These are phyloP conservation scores for Chrysocyon brachyurus DNA, from an alignment of 2,797 vertebrate species.

Conservation along the genomic window DNA sequence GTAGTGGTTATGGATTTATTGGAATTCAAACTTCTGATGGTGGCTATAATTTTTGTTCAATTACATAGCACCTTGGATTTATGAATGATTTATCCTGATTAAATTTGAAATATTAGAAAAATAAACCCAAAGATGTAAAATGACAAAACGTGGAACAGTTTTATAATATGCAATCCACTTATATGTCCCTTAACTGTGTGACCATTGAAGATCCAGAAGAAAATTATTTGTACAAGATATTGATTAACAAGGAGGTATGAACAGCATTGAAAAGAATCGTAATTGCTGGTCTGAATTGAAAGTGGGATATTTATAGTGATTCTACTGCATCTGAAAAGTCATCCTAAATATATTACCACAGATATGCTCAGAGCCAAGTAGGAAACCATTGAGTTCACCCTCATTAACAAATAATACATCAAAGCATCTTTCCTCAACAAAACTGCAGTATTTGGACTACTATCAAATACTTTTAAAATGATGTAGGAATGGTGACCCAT, in stretches of 20 bases:
- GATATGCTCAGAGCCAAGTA: not conserved
- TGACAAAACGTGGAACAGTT: not conserved
- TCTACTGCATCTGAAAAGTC: not conserved
- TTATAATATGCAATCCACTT: not conserved
- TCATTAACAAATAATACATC: not conserved
- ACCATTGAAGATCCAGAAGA: not conserved
- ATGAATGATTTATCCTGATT: not conserved
- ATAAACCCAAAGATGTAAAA: not conserved
- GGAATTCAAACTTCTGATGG: not conserved
- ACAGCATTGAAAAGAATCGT: not conserved
- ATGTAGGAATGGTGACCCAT: not conserved
- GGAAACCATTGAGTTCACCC: not conserved
- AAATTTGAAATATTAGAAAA: not conserved
- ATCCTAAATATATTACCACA: not conserved
- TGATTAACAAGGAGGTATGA: not conserved
- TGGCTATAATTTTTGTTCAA: not conserved
- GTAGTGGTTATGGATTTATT: not conserved
- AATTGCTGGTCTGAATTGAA: not conserved
- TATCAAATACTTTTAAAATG: not conserved
- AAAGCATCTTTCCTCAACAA: not conserved
- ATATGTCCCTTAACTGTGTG: not conserved
- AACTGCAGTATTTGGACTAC: not conserved
- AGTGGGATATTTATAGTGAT: not conserved
- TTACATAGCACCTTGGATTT: not conserved
- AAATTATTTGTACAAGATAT: not conserved